phyloP scores from a whole-genome alignment of 2,113 vertebrate species.

The Microtus montanus region DNA sequence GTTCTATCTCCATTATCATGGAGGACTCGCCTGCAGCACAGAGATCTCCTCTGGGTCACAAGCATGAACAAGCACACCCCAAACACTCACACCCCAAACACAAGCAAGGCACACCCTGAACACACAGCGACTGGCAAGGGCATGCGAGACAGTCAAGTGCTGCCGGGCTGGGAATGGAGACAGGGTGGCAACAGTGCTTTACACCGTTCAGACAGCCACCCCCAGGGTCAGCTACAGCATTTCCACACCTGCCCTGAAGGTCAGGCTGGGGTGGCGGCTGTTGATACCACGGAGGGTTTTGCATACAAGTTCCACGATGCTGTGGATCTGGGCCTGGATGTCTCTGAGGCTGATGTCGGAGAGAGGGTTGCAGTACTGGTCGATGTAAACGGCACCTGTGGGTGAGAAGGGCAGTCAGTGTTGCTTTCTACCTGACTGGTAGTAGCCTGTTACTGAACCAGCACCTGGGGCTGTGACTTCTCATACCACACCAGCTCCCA shows the following conservation, averaged over 20 bases:
- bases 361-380: constrained; percentile 97
- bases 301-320: constrained; percentile 93
- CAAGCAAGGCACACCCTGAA: rapidly evolving
- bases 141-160: background rate
- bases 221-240: background rate
- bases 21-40: constrained; percentile 83
- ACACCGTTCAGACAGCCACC: background rate
- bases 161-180: background rate
- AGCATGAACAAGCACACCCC: background rate
- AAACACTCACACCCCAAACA: background rate
- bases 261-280: constrained; percentile 92
- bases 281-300: constrained; percentile 91
- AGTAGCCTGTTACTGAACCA: background rate
- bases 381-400: constrained; percentile 94
- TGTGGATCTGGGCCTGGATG: constrained; percentile 91
- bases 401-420: background rate
- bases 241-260: constrained; percentile 87
- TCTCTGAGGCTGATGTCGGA: constrained; percentile 91
- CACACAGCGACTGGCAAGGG: rapidly evolving
- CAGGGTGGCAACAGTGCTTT: background rate
- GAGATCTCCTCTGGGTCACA: constrained; percentile 60
- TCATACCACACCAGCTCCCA: background rate
- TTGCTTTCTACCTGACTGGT: background rate
- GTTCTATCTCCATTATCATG: constrained; percentile 90
- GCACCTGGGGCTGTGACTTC: background rate